These are phyloP conservation scores for Pollachius pollachius DNA, from an alignment of 2,113 vertebrate genomes.

Conservation along the genomic window DNA sequence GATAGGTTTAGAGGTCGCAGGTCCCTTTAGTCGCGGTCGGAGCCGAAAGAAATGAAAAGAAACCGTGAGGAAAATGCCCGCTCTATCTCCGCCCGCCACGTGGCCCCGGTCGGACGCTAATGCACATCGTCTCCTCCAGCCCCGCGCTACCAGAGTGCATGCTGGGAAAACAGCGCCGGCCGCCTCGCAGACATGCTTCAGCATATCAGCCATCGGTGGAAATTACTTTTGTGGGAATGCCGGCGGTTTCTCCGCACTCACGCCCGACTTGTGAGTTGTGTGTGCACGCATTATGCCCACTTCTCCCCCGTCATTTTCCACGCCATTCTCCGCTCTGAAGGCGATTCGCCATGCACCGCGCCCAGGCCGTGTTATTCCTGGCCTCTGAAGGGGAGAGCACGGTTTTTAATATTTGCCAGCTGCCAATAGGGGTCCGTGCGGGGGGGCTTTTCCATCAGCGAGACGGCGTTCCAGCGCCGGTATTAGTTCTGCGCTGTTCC, in stretches of 20 bases:
- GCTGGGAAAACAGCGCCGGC: no score
- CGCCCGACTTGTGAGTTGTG: conserved; percentile 58
- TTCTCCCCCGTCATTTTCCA: conserved; percentile 56
- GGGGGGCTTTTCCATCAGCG: conserved; percentile 38
- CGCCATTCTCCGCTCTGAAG: conserved; percentile 65
- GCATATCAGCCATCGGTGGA: conserved; percentile 35
- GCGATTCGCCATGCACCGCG: conserved; percentile 66
- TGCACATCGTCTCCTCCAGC: no score
- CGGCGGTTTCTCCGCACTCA: conserved; percentile 43
- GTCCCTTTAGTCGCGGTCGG: no score
- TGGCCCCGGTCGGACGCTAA: no score
- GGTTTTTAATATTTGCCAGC: conserved; percentile 57
- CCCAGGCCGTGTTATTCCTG: conserved; percentile 61
- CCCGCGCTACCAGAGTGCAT: no score
- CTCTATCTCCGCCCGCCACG: no score
- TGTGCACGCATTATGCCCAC: conserved; percentile 13
- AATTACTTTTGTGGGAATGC: conserved; percentile 66
- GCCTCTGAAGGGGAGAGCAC: conserved; percentile 51
- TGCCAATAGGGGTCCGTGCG: conserved; percentile 62
- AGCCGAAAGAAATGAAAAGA: no score
- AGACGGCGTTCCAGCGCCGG: conserved; percentile 58
- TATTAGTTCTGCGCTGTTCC: conserved; percentile 66
- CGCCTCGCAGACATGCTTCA: conserved; percentile 4
- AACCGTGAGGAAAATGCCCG: no score
- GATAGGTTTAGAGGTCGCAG: neutral